Evolutionary conservation across 2,113 vertebrate species (phyloP), one percentile per base, ranked within the genome.

Genomic region (Charina bottae): DNA sequence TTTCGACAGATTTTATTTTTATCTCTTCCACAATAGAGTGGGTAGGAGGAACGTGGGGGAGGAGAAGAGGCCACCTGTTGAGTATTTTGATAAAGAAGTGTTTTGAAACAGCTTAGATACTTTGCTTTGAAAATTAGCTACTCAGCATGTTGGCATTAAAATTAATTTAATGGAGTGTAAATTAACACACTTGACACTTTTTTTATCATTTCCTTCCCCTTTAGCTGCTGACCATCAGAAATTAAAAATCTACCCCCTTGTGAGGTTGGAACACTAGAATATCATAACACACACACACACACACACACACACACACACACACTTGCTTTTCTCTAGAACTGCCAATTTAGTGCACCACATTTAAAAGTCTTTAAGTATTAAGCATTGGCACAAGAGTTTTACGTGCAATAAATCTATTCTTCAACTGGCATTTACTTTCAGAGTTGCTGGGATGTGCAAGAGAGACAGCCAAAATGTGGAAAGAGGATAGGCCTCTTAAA

Each of bases 121-220:
- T 95, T 94, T 94, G 96, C 95, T 97, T 96, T 94, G 87, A 92
- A 94, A 97, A 97, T 97, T 96, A 98, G 95, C 94, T 95, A 96
- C 96, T 97, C 97, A 97, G 96, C 97, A 95, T 93, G 93, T 89
- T 91, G 93, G 90, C 93, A 96, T 96, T 97, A 97, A 97, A 97
- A 97, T 97, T 97, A 98, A 98, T 97, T 97, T 97, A 97, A 97
- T 97, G 96, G 96, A 96, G 96, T 96, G 96, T 97, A 96, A 97
- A 97, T 97, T 97, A 97, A 96, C 95, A 95, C 95, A 93, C 93
- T 97, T 97, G 97, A 97, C 96, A 97, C 93, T 97, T 97, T n/a
- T 9, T 4, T 90, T 89, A 97, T 96, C 94, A 94, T 96, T 95
- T 97, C 83, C 96, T 97, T 96, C 96, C 95, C 97, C 72, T 92